Evolutionary conservation across 30 jellyfish, hydroid and myxozoan species (phyloP).

Genomic region (Mastigias papua): DNA sequence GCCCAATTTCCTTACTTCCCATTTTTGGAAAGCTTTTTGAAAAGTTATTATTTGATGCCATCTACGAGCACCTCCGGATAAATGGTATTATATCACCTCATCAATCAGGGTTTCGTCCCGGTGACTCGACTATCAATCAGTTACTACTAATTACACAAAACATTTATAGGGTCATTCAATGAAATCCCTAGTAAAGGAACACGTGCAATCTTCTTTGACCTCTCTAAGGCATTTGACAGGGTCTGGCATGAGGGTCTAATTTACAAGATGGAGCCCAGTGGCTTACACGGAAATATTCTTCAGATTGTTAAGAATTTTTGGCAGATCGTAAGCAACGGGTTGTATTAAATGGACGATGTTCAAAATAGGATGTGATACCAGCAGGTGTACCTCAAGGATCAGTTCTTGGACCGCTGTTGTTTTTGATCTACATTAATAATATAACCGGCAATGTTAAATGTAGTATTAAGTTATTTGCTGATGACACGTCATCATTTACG

Average conservation of each 20-base stretch:
- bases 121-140: constrained; percentile 55
- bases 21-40: constrained; percentile 51
- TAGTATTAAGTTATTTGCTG: constrained; percentile 47
- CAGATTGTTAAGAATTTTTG: constrained; percentile 45
- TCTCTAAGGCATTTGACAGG: constrained; percentile 64
- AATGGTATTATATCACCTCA: constrained; percentile 48
- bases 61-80: constrained; percentile 54
- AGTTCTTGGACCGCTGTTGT: constrained; percentile 57
- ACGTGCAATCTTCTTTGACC: constrained; percentile 65
- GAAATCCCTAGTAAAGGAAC: constrained; percentile 47
- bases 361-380: constrained; percentile 39
- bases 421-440: constrained; percentile 40
- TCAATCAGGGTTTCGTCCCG: constrained; percentile 65
- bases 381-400: constrained; percentile 67
- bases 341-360: constrained; percentile 57
- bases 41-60: constrained; percentile 57
- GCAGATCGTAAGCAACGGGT: constrained; percentile 58
- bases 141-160: constrained; percentile 41
- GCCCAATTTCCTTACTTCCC: constrained; percentile 46
- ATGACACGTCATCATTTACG: constrained; percentile 46
- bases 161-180: constrained; percentile 54
- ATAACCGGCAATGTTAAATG: constrained; percentile 32
- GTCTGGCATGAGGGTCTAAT: constrained; percentile 65
- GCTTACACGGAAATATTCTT: constrained; percentile 47
- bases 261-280: constrained; percentile 41